phyloP scores from a whole-genome alignment of 1,140 invertebrate species.

The Pseudomyrmex sp. region DNA sequence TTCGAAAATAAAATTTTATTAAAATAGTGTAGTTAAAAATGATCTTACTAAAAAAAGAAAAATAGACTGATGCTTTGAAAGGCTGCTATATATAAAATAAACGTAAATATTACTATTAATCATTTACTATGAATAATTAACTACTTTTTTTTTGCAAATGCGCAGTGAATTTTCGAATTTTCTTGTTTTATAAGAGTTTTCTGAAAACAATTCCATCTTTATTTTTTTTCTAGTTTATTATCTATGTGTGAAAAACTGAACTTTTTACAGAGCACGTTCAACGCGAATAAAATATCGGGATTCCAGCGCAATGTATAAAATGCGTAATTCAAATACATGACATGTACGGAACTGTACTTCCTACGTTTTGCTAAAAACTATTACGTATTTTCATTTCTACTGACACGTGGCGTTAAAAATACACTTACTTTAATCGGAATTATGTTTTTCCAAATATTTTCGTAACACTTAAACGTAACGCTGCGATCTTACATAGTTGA shows the following conservation, averaged over 20 bases:
- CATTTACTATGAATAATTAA: no score
- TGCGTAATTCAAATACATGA: conserved; percentile 16
- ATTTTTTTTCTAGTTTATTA: neutral
- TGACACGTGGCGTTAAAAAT: conserved; percentile 18
- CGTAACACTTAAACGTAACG: neutral
- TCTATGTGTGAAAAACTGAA: neutral
- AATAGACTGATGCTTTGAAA: no score
- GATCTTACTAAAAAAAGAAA: no score
- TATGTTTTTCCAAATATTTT: neutral
- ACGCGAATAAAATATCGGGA: conserved; percentile 7
- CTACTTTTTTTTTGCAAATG: no score
- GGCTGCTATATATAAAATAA: no score
- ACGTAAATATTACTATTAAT: no score
- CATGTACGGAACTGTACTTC: neutral
- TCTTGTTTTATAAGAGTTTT: neutral
- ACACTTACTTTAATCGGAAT: neutral
- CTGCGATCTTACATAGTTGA: neutral
- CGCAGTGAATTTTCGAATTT: neutral
- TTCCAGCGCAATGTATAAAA: conserved; percentile 9
- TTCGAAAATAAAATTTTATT: no score
- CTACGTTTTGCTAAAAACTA: conserved; percentile 4
- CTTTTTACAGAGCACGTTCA: neutral
- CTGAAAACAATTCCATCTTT: neutral
- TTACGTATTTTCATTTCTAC: neutral
- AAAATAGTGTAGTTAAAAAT: no score